Evolutionary conservation across 2,888 invertebrate species (phyloP).

Genomic region (Cantharis flavilabris): DNA sequence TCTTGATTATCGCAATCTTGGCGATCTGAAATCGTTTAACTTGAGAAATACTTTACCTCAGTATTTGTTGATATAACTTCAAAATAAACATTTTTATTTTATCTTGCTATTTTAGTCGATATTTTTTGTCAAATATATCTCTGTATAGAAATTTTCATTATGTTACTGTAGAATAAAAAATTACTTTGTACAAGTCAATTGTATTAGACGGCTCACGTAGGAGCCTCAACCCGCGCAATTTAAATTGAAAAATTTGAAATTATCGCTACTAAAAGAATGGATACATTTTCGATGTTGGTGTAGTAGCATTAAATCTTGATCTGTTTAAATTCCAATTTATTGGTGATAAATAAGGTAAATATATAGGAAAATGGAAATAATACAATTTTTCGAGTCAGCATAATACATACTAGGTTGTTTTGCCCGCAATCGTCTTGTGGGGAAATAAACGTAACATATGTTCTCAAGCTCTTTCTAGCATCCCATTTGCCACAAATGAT

Average conservation of each 20-base stretch:
- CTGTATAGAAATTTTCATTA: not conserved
- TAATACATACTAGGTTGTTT: conserved; percentile 1
- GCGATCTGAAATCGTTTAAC: not conserved
- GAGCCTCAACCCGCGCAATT: not conserved
- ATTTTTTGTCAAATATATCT: not conserved
- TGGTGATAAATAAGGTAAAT: not conserved
- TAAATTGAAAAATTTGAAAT: not conserved
- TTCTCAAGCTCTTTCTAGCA: conserved; percentile 2
- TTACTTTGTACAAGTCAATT: not conserved
- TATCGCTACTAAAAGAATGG: not conserved
- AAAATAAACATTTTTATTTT: not conserved
- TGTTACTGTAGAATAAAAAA: not conserved
- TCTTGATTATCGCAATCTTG: not conserved
- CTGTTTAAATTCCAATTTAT: not conserved
- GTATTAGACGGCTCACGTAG: not conserved
- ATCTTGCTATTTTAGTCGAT: not conserved
- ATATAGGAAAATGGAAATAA: not conserved
- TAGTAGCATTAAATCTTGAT: not conserved
- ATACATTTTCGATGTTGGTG: not conserved
- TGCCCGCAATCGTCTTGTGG: conserved; percentile 2
- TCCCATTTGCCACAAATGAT: conserved; percentile 6
- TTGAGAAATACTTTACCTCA: not conserved
- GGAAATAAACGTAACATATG: conserved; percentile 8
- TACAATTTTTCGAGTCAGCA: not conserved
- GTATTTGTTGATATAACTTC: not conserved